A percentile compares a stretch with the other conserved stretches of the same genome.
Conservation (phyloP, 2,797 vertebrate genomes). For the Hybognathus amarus region DNA sequence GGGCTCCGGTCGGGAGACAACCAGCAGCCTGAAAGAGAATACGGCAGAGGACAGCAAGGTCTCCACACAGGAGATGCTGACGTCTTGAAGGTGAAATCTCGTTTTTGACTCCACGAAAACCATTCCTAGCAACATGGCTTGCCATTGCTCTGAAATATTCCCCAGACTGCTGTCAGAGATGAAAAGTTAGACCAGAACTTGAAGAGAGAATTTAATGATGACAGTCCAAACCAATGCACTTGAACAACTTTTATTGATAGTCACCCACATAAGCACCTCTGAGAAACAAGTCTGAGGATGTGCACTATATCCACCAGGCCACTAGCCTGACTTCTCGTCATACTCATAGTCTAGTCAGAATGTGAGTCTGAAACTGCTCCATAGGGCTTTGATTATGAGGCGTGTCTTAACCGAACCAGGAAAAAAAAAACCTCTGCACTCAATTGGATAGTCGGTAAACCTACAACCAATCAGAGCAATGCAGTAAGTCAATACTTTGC, state of each 20-base stretch:
- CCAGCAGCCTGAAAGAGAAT: slow-evolving; percentile 65
- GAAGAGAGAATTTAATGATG: background rate
- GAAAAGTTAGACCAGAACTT: background rate
- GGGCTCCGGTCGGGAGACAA: slow-evolving; percentile 71
- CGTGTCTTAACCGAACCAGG: no score
- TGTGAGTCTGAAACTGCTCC: no score
- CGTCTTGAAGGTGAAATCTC: slow-evolving; percentile 61
- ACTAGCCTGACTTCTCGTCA: no score
- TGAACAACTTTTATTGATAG: background rate
- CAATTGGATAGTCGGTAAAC: no score
- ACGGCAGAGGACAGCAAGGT: slow-evolving; percentile 72
- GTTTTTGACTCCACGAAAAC: background rate
- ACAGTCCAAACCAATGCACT: slow-evolving; percentile 39
- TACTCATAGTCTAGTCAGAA: no score
- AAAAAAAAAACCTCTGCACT: no score
- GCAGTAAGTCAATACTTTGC: no score
- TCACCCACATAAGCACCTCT: background rate
- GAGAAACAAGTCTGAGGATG: slow-evolving; percentile 9
- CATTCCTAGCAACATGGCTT: background rate
- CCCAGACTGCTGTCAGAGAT: background rate
- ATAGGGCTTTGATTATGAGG: no score
- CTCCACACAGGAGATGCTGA: slow-evolving; percentile 66
- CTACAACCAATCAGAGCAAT: no score
- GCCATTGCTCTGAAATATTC: slow-evolving; percentile 3
- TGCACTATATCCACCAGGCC: background rate